Evolutionary conservation across 2,888 invertebrate genomes (phyloP).

Genomic region (Xestobium rufovillosum): DNA sequence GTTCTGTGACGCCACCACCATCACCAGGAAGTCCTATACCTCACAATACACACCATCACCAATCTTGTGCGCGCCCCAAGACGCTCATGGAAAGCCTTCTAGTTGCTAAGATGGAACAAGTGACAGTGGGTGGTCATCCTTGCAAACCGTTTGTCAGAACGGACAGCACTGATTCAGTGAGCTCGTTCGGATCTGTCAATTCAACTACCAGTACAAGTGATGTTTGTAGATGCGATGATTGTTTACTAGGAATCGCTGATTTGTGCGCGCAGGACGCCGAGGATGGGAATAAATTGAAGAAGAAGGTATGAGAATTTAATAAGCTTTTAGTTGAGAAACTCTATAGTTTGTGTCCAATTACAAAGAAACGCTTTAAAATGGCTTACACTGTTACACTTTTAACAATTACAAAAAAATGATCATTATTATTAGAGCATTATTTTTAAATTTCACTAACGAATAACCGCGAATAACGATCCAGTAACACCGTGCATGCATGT

Average conservation of each 20-base stretch:
- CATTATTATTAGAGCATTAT: too few species aligned
- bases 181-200: slow-evolving; percentile 53
- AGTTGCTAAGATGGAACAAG: slow-evolving; percentile 74
- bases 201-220: slow-evolving; percentile 65
- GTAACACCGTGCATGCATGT: too few species aligned
- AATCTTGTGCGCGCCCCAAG: too few species aligned
- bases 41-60: too few species aligned
- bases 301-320: too few species aligned
- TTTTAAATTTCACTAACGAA: too few species aligned
- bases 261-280: slow-evolving; percentile 53
- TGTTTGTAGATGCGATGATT: slow-evolving; percentile 77
- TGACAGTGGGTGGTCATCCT: slow-evolving; percentile 43
- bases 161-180: slow-evolving; percentile 70
- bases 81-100: slow-evolving; percentile 75
- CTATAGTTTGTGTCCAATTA: too few species aligned
- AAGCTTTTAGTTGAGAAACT: too few species aligned
- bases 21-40: slow-evolving; percentile 30
- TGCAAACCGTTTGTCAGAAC: slow-evolving; percentile 55
- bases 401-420: too few species aligned
- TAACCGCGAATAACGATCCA: too few species aligned
- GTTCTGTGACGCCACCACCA: slow-evolving; percentile 48
- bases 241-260: slow-evolving; percentile 74
- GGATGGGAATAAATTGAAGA: slow-evolving; percentile 42
- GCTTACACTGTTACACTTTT: too few species aligned
- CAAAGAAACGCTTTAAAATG: too few species aligned